Conservation (phyloP, 2,888 invertebrate genomes). For the Drepanosiphum platanoidis region DNA sequence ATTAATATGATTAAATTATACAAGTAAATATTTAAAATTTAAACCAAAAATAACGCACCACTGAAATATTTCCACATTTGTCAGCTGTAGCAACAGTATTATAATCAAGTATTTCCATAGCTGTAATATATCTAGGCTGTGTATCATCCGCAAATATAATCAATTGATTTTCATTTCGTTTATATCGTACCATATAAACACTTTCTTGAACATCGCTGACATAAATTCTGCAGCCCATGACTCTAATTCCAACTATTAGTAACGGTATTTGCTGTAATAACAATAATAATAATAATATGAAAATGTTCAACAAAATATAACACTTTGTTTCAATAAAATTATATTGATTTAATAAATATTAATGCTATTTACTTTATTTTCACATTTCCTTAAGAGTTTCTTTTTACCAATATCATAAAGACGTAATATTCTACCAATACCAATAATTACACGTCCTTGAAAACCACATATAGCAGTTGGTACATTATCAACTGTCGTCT, state of each 20-base stretch:
- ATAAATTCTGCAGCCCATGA: constrained; percentile 92
- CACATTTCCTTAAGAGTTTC: constrained; percentile 95
- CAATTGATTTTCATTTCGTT: constrained; percentile 94
- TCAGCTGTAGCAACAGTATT: constrained; percentile 96
- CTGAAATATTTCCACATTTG: constrained; percentile 96
- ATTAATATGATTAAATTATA: too few species aligned
- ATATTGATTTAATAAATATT: neutral
- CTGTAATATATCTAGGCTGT: constrained; percentile 95
- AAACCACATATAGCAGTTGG: constrained; percentile 89
- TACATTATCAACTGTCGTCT: constrained; percentile 92
- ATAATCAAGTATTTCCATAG: constrained; percentile 91
- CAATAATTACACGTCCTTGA: constrained; percentile 90
- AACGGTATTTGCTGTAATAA: constrained; percentile 88
- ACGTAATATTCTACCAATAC: constrained; percentile 89
- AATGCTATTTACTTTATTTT: constrained; percentile 79
- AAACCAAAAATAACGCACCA: constrained; percentile 72
- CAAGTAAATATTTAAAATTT: neutral
- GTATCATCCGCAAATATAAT: constrained; percentile 99
- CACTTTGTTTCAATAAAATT: too few species aligned
- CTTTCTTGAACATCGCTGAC: constrained; percentile 97
- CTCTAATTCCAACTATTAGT: constrained; percentile 90
- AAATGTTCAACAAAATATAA: neutral
- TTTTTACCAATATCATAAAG: constrained; percentile 97
- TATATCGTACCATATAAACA: constrained; percentile 94
- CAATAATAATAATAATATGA: constrained; percentile 60